Evolutionary conservation across 64 coral and sea anemone genomes (phyloP).

Genomic region (Stylophora pistillata): DNA sequence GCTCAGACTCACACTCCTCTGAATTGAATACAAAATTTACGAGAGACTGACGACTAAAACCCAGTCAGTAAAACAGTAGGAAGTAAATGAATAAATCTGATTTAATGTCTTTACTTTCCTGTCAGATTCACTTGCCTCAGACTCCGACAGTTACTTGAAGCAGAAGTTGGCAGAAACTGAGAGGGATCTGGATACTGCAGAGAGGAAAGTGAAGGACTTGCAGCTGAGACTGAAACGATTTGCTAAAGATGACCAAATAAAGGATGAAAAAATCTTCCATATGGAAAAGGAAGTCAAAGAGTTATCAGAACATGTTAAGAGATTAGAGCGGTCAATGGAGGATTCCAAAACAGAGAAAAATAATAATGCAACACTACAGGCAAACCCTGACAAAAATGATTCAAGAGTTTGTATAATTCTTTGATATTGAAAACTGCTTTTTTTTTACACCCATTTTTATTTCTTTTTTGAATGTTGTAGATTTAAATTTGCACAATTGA

Average conservation of each 20-base stretch:
- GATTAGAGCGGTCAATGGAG: constrained; percentile 55
- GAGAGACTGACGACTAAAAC: neutral
- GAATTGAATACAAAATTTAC: neutral
- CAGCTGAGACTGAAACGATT: constrained; percentile 88
- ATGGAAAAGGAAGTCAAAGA: constrained; percentile 89
- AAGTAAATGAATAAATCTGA: neutral
- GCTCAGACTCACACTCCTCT: too few relatives aligned
- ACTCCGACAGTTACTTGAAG: constrained; percentile 44
- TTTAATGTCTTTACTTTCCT: neutral
- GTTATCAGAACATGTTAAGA: constrained; percentile 61
- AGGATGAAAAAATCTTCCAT: constrained; percentile 85
- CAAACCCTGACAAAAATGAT: constrained; percentile 11
- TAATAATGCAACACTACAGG: constrained; percentile 23
- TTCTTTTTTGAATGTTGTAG: neutral
- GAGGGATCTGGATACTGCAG: constrained; percentile 83
- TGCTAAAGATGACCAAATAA: constrained; percentile 86
- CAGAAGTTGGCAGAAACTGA: constrained; percentile 79
- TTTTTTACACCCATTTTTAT: neutral
- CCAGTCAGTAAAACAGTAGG: neutral
- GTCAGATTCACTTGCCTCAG: constrained; percentile 22
- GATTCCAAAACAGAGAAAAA: constrained; percentile 15
- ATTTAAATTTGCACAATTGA: neutral
- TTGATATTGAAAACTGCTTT: neutral
- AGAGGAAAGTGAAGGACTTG: constrained; percentile 90
- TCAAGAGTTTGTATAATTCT: constrained; percentile 42